Evolutionary conservation across 2,113 vertebrate genomes (phyloP), one percentile per base, ranked within the genome.

Genomic region (Pterocles gutturalis): DNA sequence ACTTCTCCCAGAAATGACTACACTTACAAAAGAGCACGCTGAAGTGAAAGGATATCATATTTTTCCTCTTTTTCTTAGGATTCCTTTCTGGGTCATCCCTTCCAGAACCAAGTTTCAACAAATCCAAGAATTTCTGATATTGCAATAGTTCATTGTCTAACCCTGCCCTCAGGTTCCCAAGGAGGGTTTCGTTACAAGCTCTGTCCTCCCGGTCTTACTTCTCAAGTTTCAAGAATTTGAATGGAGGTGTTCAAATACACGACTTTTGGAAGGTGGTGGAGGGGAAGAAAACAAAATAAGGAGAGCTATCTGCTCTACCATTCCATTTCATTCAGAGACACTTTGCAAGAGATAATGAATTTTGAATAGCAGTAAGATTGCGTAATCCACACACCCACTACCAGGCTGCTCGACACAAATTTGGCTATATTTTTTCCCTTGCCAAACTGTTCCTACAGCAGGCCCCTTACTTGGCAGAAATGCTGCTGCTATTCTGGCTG

Each of bases 371-470:
- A 83, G 49, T 16, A 31, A 46, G 25, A 49, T 11, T 73, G 33
- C 64, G 71, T 33, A 84, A 82, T 66, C 60, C 95, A 93, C 18
- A 83, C 96, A 76, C 92, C 94, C 96, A 92, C 95, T 57, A 55
- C 25, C 94, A 93, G 83, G 69, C 95, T 97, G 95, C 72, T 92
- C 9, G 64, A 41, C 83, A 71, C 48, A 69, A 60, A 84, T 83
- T 92, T 71, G 83, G 88, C 55, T 72, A 4, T 24, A 21, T 58
- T 64, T 72, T 64, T 34, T 34, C 34, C 76, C 69, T 89, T 65
- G 61, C 94, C 95, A 93, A 60, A 94, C 57, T 61, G 88, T 57
- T 95, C 94, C 90, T 79, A 61, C 83, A 86, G 76, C 83, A 92
- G 90, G 95, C 86, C 90, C 94, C 88, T 81, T 9, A 11, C 29